Evolutionary conservation across 2,797 vertebrate species (phyloP), one percentile per base, ranked within the genome.

Genomic region (Chelon labrosus): DNA sequence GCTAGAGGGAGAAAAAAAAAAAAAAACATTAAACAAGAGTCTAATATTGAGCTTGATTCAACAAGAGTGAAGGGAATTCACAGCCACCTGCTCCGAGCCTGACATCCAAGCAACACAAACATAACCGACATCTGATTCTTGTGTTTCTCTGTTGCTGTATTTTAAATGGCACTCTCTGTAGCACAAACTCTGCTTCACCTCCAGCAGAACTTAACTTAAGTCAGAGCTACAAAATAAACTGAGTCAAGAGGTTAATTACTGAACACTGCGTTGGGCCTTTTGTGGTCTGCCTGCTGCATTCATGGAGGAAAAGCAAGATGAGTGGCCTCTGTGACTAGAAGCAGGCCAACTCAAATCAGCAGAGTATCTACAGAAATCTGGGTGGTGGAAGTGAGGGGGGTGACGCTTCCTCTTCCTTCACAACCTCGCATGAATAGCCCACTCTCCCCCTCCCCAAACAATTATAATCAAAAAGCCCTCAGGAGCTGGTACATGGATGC

Each of bases 181-280:
- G 59, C 6, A 4, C 57, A 81, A 70, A 58, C 7, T 55, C 44
- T 16, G 47, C 72, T 72, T 69, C 68, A 75, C 67, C 57, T 77
- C 55, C 57, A 53, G 53, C 62, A 65, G 61, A 73, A 56, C 52
- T 65, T 68, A 12, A 39, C 38, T 39, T 39, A 10, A 12, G 39
- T 64, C 35, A 42, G 38, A 76, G 39, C 25, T 61, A 10, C 39
- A 37, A 49, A 19, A 68, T 68, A 11, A 60, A 73, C 20, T 47
- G 20, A 52, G 31, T 47, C 20, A 0, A 14, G 50, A 61, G 51
- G 56, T 31, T 52, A 64, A 77, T 62, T 38, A 35, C 7, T 13
- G 19, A 71, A 37, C 3, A 5, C 13, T 44, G 74, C 55, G 42
- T 25, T 55, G n/a, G 56, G 5, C 9, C 16, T 47, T 53, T 53